Evolutionary conservation across 2,888 invertebrate species (phyloP), one percentile per base, ranked within the genome.

Genomic region (Lithophane socia): DNA sequence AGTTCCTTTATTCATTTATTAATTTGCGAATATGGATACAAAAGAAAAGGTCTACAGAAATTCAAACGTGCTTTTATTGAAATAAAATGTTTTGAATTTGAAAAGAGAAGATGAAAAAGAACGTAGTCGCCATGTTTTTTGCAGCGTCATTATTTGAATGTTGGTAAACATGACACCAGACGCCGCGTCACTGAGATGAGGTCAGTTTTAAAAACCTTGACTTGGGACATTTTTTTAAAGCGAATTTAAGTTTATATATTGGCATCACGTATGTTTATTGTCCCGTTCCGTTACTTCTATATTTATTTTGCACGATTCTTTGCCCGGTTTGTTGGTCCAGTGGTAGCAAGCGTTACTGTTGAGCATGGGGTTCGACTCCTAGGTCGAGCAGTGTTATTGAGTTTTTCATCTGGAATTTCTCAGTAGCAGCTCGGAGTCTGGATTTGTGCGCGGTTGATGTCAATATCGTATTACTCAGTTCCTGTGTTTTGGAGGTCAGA

Each of bases 131-230:
- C 80, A 80, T 77, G 7, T 79, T 65, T 64, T 63, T 79, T 42
- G 37, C 24, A 21, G 3, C 16, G 74, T 60, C 73, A 73, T 80
- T 80, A 65, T 73, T 74, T 58, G 24, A 79, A 65, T 79, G 78
- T 79, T 78, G 78, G 78, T 79, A 79, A 79, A 79, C 75, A 78
- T 54, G 65, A n/a, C 9, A 52, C 5, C 56, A 21, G 74, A 54
- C 58, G 52, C 3, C 56, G 44, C 73, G 80, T 58, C 80, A 52
- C 29, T 37, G 16, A 21, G 2, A 7, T 42, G 65, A 80, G 78
- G 80, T 78, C 80, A 80, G 13, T 47, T 54, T 8, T 2, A 16
- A 44, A 29, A 78, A 54, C 78, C 78, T 79, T 79, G 78, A 79
- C 65, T 74, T 47, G 73, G 16, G 37, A 80, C 56, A 73, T 49